Percentiles rank a stretch among this genome's conserved stretches.
These are phyloP conservation scores for Dendrocincla fuliginosa DNA, from an alignment of 2,797 vertebrate species.

Conservation along the genomic window DNA sequence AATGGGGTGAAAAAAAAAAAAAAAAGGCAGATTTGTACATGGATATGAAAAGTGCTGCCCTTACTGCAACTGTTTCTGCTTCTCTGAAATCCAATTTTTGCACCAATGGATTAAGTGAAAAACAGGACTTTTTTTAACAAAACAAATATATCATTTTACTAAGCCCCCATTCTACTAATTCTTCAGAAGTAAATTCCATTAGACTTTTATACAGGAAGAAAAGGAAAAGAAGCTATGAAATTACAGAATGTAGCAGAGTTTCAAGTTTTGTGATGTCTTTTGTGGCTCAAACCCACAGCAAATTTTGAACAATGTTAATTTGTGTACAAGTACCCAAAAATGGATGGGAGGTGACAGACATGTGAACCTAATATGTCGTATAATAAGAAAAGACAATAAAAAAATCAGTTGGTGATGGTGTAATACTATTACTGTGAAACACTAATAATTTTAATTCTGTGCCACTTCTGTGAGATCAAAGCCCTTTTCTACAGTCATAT, in stretches of 20 bases:
- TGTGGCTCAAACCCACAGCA: not conserved
- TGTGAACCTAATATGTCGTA: not conserved
- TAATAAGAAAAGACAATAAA: accelerated
- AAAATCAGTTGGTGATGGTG: not conserved
- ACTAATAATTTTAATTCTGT: not conserved
- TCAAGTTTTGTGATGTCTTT: not conserved
- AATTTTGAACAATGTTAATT: not conserved
- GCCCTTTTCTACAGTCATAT: not conserved
- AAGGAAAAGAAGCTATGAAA: not conserved
- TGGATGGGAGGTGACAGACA: not conserved
- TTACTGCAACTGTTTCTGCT: not conserved
- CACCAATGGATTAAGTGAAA: not conserved
- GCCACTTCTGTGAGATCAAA: not conserved
- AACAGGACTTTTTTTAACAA: not conserved
- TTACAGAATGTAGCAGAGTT: not conserved
- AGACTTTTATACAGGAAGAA: not conserved
- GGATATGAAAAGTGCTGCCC: not conserved
- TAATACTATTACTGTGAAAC: not conserved
- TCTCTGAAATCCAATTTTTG: not conserved
- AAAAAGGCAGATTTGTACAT: not conserved
- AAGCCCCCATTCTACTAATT: not conserved
- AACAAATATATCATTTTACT: not conserved
- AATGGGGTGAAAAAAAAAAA: not conserved
- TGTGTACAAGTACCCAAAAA: not conserved
- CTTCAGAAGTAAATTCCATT: not conserved